Base-by-base conservation (phyloP, 2,888 invertebrate species). In the Acleris emargana region DNA sequence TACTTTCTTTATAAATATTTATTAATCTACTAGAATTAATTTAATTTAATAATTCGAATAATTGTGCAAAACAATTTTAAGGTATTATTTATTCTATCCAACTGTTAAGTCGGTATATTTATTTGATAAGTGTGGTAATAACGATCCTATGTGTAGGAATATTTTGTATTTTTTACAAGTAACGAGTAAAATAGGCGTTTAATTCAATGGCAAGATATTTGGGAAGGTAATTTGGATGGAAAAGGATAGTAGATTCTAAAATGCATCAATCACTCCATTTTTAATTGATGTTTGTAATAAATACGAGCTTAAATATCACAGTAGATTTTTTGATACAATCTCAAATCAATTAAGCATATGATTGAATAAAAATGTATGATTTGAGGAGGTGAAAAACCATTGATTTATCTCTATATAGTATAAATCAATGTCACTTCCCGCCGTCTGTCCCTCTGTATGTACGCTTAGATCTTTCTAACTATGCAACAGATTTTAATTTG, bases 101-200 rank as follows among this genome's bases (percentile, higher is more conserved):
- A 66, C 59, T 25, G 61, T 67, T 71, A 69, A 74, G 72, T 73
- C 67, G 71, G 69, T 72, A 57, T 64, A 51, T 16, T 52, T 63
- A 42, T 60, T 42, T 57, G 49, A 42, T 58, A 52, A 58, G 67
- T 57, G 58, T 59, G 50, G 28, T 58, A 64, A 54, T 32, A 66
- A 54, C 55, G n/a, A 51, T 47, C 55, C 54, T 17, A 59, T 57
- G 64, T 66, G 55, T 55, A 42, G 32, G 49, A 50, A 55, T 60
- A 38, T 13, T 13, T 13, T 45, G 61, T 66, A 55, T 17, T 64
- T 55, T 64, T 61, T 57, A 60, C 66, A 66, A 52, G 57, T 61
- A 61, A 60, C 32, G 17, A 43, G 50, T 58, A 58, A 42, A 38
- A 57, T 57, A 52, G 18, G 13, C 57, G 28, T 18, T 61, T 57